Evolutionary conservation across 2,113 vertebrate genomes (phyloP), one percentile per base, ranked within the genome.

Genomic region (Kryptolebias marmoratus): DNA sequence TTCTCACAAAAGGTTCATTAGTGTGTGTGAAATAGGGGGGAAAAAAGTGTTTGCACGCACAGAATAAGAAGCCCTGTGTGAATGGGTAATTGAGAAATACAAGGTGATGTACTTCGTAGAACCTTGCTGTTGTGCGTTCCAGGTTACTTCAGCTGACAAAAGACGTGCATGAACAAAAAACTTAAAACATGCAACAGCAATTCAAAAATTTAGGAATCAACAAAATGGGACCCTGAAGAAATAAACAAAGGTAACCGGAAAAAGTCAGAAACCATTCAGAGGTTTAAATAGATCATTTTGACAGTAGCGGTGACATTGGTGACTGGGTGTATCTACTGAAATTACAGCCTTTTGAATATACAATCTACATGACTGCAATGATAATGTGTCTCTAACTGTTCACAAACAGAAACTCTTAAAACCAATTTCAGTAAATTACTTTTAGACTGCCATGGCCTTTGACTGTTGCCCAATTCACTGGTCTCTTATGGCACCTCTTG

Each of bases 171-270:
- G 36, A 9, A 59, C 1, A 31, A 2, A 14, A 45, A 22, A 60
- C 15, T 12, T 22, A 10, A 57, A 36, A 63, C 27, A 52, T 6
- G 28, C 30, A 16, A 18, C 22, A 28, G 28, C n/a, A 45, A 66
- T 44, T 68, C 16, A 54, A 72, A 16, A 28, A 42, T 39, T 9
- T 27, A 32, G 39, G 39, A 9, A 65, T 56, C 53, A 11, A 11
- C 42, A 31, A 63, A 64, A 45, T 6, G 52, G 53, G 69, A 68
- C 66, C 59, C 64, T 78, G 78, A 39, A 76, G 42, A 28, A 61
- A 28, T 8, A 30, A 53, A 56, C 39, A 71, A 53, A 58, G 14
- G 31, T 44, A 61, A 1, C 53, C 27, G 12, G 42, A 30, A 16
- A 62, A 42, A 12, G n/a, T 59, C 28, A 39, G 62, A 63, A 15